Percentiles rank a stretch among this genome's conserved stretches.
Evolutionary conservation across 1,140 invertebrate species (phyloP).

Genomic region (Ruditapes philippinarum): DNA sequence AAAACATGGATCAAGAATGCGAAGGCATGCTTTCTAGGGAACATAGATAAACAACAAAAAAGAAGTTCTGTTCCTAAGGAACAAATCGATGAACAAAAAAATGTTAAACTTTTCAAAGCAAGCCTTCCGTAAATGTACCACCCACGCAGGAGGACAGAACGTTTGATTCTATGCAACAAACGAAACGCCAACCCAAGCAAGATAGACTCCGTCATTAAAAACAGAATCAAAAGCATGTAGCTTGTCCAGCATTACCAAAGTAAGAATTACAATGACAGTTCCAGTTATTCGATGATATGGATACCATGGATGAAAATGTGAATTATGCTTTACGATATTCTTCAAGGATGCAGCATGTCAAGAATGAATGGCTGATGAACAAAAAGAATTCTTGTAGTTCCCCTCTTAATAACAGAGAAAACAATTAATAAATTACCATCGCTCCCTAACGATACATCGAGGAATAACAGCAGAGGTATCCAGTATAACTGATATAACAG

Average conservation of each 20-base stretch:
- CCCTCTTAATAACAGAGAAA: neutral
- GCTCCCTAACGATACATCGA: neutral
- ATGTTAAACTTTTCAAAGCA: neutral
- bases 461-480: neutral
- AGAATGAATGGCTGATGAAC: conserved; percentile 9
- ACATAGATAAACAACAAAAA: neutral
- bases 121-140: neutral
- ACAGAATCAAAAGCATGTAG: neutral
- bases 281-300: conserved; percentile 5
- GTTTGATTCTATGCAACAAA: too few relatives aligned
- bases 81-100: neutral
- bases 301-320: conserved; percentile 47
- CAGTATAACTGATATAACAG: neutral
- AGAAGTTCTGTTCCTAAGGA: neutral
- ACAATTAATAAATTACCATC: neutral
- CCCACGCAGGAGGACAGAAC: neutral
- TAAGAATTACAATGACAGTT: neutral
- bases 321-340: conserved; percentile 54
- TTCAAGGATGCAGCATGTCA: conserved; percentile 38
- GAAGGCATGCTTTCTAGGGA: neutral
- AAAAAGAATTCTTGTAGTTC: neutral
- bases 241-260: neutral
- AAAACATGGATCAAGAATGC: neutral
- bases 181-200: neutral
- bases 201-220: neutral